Evolutionary conservation across 2,797 vertebrate genomes (phyloP).

Genomic region (Hydrophis major): DNA sequence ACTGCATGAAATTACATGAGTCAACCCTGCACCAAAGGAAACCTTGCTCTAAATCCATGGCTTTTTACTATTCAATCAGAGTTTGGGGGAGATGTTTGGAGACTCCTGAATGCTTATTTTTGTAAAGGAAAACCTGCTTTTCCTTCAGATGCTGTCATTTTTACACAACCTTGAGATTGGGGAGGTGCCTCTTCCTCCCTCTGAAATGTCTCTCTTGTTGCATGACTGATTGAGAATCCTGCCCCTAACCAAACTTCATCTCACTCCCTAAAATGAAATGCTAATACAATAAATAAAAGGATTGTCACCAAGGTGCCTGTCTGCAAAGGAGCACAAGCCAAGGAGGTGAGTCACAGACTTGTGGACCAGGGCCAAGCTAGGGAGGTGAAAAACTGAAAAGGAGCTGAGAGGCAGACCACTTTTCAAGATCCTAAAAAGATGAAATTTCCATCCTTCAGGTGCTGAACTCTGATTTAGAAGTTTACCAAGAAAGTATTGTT

Average conservation of each 20-base stretch:
- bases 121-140: background rate
- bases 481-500: background rate
- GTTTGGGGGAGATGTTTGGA: background rate
- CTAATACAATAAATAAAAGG: background rate
- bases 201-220: background rate
- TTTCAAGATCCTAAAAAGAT: background rate
- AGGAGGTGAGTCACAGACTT: background rate
- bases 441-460: background rate
- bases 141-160: no score
- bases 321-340: background rate
- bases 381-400: background rate
- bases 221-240: background rate
- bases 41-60: background rate
- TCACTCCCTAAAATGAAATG: background rate
- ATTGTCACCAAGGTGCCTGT: background rate
- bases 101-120: background rate
- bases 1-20: no score
- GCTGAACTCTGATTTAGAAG: background rate
- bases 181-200: background rate
- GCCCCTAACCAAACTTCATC: background rate
- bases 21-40: background rate
- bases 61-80: background rate
- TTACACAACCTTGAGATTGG: no score
- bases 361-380: background rate
- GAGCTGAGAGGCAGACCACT: background rate